phyloP scores from a whole-genome alignment of 2,888 invertebrate species.

The Hirtodrosophila cameraria region DNA sequence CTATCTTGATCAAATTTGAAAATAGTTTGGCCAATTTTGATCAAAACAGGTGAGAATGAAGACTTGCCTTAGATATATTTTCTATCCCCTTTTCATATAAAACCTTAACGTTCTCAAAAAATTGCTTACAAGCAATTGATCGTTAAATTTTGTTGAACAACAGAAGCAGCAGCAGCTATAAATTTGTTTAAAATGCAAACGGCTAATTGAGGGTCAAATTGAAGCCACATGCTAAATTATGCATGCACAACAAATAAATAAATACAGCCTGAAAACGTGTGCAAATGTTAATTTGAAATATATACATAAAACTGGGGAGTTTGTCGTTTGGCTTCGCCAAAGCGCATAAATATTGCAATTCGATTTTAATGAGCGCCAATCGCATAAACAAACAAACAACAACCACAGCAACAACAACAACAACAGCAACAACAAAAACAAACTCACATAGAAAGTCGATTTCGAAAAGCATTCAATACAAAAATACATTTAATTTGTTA shows the following conservation, averaged over 20 bases:
- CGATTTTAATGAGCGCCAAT: conserved; percentile 70
- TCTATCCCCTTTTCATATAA: too few relatives aligned
- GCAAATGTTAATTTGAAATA: conserved; percentile 43
- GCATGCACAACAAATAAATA: conserved; percentile 50
- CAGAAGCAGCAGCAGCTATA: too few relatives aligned
- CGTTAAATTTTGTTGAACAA: too few relatives aligned
- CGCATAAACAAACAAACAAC: conserved; percentile 54
- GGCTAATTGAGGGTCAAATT: conserved; percentile 49
- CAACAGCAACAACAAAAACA: too few relatives aligned
- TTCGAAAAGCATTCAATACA: conserved; percentile 17
- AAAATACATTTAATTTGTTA: conserved; percentile 56
- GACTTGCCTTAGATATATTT: too few relatives aligned
- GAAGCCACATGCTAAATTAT: conserved; percentile 49
- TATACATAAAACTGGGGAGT: conserved; percentile 2
- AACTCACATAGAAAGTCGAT: conserved; percentile 11
- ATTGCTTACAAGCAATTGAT: too few relatives aligned
- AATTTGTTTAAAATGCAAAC: conserved; percentile 2
- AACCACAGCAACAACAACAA: too few relatives aligned
- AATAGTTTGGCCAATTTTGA: too few relatives aligned
- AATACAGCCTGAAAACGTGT: conserved; percentile 43
- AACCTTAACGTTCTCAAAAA: too few relatives aligned
- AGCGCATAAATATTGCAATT: conserved; percentile 56
- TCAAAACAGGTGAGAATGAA: too few relatives aligned
- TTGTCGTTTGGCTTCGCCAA: not conserved
- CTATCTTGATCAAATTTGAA: too few relatives aligned